A percentile compares a stretch with the other conserved stretches of the same genome.
Conservation (phyloP, 1,140 invertebrate species). For the Reticulitermes speratus region DNA sequence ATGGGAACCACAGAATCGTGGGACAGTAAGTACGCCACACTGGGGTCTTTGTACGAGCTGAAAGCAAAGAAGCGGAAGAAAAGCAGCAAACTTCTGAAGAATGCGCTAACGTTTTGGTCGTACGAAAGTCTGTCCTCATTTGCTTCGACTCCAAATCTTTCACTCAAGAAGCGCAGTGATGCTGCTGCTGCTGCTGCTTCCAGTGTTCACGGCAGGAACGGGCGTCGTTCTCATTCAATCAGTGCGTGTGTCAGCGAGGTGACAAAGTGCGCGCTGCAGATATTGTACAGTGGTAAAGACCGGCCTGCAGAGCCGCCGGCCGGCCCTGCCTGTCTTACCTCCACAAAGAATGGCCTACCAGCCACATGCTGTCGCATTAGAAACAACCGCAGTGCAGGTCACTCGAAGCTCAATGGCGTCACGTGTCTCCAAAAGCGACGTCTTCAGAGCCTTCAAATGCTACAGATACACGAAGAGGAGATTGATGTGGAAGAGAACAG, state of each 20-base stretch:
- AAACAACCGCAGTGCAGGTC: not conserved
- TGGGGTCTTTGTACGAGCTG: constrained; percentile 39
- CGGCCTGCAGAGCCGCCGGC: not conserved
- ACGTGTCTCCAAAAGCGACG: not conserved
- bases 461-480: constrained; percentile 8
- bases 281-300: constrained; percentile 29
- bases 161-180: too few species aligned
- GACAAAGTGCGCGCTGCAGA: constrained; percentile 36
- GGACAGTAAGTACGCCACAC: constrained; percentile 33
- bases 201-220: not conserved
- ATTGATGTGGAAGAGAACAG: not conserved
- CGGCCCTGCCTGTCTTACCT: not conserved
- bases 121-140: constrained; percentile 33
- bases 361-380: not conserved
- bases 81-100: constrained; percentile 22
- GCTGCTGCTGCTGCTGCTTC: not conserved
- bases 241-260: constrained; percentile 37
- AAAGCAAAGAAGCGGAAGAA: constrained; percentile 30
- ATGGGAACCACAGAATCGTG: not conserved
- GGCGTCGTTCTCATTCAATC: constrained; percentile 30
- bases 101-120: constrained; percentile 28
- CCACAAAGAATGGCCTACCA: not conserved
- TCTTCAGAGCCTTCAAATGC: not conserved
- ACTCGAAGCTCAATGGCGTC: not conserved
- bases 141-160: constrained; percentile 22